These are phyloP conservation scores for Ciconia boyciana DNA, from an alignment of 2,113 vertebrate species.

Conservation along the genomic window DNA sequence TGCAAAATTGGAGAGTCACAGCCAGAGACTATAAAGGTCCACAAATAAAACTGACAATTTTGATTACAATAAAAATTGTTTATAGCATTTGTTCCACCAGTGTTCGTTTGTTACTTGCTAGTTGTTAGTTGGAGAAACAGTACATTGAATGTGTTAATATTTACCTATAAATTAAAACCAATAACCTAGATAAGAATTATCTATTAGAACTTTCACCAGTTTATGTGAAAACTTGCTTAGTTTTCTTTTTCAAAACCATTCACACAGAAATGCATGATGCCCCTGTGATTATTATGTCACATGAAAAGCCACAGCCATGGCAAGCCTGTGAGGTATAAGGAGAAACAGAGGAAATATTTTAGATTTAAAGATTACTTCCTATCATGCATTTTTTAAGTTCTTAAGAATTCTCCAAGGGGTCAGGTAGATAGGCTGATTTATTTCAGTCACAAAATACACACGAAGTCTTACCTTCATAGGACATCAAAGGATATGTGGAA, in stretches of 20 bases:
- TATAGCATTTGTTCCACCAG: not conserved
- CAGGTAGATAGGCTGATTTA: not conserved
- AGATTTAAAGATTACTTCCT: not conserved
- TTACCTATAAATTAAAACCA: not conserved
- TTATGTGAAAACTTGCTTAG: not conserved
- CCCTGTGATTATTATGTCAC: not conserved
- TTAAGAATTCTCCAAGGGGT: not conserved
- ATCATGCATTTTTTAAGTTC: not conserved
- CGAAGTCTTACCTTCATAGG: not conserved
- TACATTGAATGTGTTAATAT: not conserved
- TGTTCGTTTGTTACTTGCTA: not conserved
- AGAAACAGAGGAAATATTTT: not conserved
- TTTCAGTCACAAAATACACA: not conserved
- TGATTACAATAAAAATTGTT: not conserved
- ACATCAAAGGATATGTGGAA: not conserved
- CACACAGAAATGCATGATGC: not conserved
- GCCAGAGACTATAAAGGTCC: not conserved
- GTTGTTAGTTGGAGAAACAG: not conserved
- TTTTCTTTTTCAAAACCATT: not conserved
- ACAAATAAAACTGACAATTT: not conserved
- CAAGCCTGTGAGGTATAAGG: not conserved
- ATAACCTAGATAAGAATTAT: not conserved
- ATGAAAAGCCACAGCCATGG: not conserved
- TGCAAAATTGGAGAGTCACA: not conserved
- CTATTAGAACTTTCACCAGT: not conserved